Evolutionary conservation across 2,888 invertebrate species (phyloP).

Genomic region (Cantharis lateralis): DNA sequence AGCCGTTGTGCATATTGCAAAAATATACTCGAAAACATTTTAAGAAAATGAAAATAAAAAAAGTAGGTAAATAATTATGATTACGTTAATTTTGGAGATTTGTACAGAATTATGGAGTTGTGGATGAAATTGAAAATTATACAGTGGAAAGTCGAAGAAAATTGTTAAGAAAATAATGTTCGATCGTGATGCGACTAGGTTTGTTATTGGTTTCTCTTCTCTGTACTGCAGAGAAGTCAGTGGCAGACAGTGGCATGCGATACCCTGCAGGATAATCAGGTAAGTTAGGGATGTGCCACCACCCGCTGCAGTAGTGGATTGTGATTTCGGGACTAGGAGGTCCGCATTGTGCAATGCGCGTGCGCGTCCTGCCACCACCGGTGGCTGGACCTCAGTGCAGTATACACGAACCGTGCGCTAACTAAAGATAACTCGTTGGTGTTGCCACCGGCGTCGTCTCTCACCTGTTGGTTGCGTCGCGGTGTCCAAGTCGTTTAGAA

Average conservation of each 20-base stretch:
- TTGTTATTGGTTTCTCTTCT: constrained; percentile 10
- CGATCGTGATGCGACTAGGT: constrained; percentile 11
- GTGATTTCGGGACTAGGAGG: constrained; percentile 45
- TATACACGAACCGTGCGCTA: constrained; percentile 41
- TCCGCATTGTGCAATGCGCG: constrained; percentile 52
- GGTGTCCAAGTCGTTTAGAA: constrained; percentile 14
- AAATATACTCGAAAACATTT: background rate
- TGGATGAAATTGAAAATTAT: background rate
- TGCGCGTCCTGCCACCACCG: constrained; percentile 39
- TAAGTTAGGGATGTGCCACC: constrained; percentile 43
- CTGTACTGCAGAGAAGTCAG: constrained; percentile 23
- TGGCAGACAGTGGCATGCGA: constrained; percentile 26
- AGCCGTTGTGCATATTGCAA: background rate
- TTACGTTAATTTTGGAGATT: background rate
- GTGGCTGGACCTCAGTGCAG: constrained; percentile 35
- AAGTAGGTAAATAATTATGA: too few species aligned
- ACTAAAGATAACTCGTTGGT: constrained; percentile 38
- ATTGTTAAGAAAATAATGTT: constrained; percentile 1
- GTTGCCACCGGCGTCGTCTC: constrained; percentile 32
- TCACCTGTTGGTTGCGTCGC: constrained; percentile 38
- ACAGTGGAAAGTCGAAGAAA: background rate
- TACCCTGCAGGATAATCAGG: constrained; percentile 38
- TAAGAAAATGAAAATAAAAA: background rate
- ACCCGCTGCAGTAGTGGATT: constrained; percentile 44
- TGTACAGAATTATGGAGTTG: background rate